phyloP scores from a whole-genome alignment of 2,888 invertebrate genomes.

The Halictus quadricinctus region DNA sequence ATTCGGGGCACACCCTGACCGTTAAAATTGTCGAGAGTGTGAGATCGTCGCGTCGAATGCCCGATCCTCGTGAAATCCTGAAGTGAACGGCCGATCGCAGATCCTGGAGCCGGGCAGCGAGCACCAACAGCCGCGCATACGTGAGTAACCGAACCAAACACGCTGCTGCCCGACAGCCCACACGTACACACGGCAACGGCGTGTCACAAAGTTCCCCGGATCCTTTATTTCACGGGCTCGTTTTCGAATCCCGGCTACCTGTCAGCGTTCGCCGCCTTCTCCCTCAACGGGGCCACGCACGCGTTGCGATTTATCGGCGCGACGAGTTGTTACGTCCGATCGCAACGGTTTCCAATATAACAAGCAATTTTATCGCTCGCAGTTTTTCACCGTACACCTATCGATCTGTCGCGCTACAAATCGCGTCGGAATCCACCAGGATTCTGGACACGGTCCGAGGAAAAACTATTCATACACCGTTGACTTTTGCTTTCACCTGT shows the following conservation, averaged over 20 bases:
- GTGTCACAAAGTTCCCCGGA: slow-evolving; percentile 44
- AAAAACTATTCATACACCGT: not conserved
- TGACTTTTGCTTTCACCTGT: slow-evolving; percentile 9
- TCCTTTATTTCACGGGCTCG: slow-evolving; percentile 33
- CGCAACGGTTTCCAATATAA: not conserved
- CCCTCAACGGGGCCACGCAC: slow-evolving; percentile 22
- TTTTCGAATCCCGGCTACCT: slow-evolving; percentile 26
- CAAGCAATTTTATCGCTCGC: not conserved
- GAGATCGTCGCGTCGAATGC: slow-evolving; percentile 41
- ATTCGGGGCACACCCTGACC: slow-evolving; percentile 73
- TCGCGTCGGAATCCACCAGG: not conserved
- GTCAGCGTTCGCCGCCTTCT: slow-evolving; percentile 36
- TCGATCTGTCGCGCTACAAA: slow-evolving; percentile 2
- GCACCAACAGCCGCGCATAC: slow-evolving; percentile 50
- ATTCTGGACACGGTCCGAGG: not conserved
- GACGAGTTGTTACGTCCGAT: slow-evolving; percentile 2
- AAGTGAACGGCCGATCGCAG: slow-evolving; percentile 27
- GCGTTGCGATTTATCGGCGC: slow-evolving; percentile 48
- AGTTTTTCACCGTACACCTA: not conserved
- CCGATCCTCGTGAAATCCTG: slow-evolving; percentile 44
- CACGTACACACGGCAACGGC: slow-evolving; percentile 34
- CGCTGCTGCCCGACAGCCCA: slow-evolving; percentile 15
- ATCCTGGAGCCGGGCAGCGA: slow-evolving; percentile 53
- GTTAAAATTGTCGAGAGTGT: slow-evolving; percentile 64
- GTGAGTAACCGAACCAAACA: slow-evolving; percentile 70